Evolutionary conservation across 2,888 invertebrate species (phyloP).

Genomic region (Strigamia maritima): DNA sequence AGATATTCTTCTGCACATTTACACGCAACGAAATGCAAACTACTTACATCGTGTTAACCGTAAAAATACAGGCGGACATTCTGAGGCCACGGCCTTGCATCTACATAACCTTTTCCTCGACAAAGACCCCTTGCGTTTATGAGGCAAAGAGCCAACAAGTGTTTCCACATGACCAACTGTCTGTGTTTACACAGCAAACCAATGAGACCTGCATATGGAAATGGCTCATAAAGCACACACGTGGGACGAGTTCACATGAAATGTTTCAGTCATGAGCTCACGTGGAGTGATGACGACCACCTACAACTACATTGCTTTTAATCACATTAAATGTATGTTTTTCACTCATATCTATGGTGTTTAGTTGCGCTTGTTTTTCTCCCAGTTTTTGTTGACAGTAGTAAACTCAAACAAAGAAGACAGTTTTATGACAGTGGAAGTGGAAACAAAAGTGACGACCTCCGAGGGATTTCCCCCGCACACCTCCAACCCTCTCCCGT

Average conservation of each 20-base stretch:
- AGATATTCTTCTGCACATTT: not conserved
- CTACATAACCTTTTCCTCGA: conserved; percentile 1
- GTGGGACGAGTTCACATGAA: conserved; percentile 28
- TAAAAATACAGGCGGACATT: conserved; percentile 1
- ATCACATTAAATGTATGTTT: not conserved
- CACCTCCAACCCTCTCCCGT: conserved; percentile 18
- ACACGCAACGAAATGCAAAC: not conserved
- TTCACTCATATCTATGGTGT: not conserved
- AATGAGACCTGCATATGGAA: conserved; percentile 30
- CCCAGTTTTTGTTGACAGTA: conserved; percentile 21
- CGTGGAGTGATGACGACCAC: conserved; percentile 32
- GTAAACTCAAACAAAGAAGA: conserved; percentile 10
- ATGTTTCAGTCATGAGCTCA: conserved; percentile 34
- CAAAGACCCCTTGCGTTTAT: not conserved
- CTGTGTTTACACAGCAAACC: conserved; percentile 24
- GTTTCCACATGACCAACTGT: conserved; percentile 30
- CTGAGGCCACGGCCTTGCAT: conserved; percentile 12
- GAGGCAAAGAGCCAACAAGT: conserved; percentile 17
- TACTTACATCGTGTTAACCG: not conserved
- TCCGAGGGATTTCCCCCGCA: conserved; percentile 23
- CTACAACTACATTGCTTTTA: conserved; percentile 12
- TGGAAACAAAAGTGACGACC: conserved; percentile 32
- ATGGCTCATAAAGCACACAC: conserved; percentile 32
- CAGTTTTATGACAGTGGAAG: conserved; percentile 25
- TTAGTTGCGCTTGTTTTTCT: not conserved